Evolutionary conservation across 2,888 invertebrate species (phyloP).

Genomic region (Temnothorax ravouxi): DNA sequence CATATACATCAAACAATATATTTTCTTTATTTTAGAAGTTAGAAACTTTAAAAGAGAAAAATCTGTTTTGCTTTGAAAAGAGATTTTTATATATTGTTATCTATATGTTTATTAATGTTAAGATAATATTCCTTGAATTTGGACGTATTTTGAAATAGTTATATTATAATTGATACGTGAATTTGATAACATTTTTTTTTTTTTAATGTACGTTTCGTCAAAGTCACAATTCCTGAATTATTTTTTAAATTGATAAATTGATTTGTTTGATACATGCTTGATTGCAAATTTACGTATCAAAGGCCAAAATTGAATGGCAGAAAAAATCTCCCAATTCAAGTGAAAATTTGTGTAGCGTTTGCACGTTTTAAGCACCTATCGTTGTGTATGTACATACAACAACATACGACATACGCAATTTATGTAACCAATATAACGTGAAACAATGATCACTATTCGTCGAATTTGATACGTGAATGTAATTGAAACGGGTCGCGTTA

Average conservation of each 20-base stretch:
- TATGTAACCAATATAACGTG: background rate
- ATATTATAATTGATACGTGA: slow-evolving; percentile 34
- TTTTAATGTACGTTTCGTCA: background rate
- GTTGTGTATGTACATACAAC: background rate
- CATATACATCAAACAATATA: background rate
- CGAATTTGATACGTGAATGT: background rate
- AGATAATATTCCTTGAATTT: slow-evolving; percentile 66
- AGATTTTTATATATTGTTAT: slow-evolving; percentile 30
- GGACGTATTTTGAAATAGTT: slow-evolving; percentile 31
- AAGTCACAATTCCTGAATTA: background rate
- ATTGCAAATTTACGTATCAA: slow-evolving; percentile 48
- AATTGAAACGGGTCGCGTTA: slow-evolving; percentile 13
- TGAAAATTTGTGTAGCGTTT: slow-evolving; percentile 42
- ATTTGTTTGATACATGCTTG: background rate
- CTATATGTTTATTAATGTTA: slow-evolving; percentile 8
- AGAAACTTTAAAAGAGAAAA: slow-evolving; percentile 19
- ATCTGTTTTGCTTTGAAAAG: slow-evolving; percentile 23
- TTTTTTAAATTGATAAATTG: slow-evolving; percentile 16
- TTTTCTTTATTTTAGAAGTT: slow-evolving; percentile 33
- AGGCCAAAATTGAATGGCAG: background rate
- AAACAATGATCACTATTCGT: background rate
- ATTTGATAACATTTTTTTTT: slow-evolving; percentile 24
- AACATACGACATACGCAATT: background rate
- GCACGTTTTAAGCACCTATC: slow-evolving; percentile 44
- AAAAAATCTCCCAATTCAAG: slow-evolving; percentile 65